A percentile compares a stretch with the other conserved stretches of the same genome.
Evolutionary conservation across 2,797 vertebrate genomes (phyloP).

Genomic region (Megaceryle alcyon): DNA sequence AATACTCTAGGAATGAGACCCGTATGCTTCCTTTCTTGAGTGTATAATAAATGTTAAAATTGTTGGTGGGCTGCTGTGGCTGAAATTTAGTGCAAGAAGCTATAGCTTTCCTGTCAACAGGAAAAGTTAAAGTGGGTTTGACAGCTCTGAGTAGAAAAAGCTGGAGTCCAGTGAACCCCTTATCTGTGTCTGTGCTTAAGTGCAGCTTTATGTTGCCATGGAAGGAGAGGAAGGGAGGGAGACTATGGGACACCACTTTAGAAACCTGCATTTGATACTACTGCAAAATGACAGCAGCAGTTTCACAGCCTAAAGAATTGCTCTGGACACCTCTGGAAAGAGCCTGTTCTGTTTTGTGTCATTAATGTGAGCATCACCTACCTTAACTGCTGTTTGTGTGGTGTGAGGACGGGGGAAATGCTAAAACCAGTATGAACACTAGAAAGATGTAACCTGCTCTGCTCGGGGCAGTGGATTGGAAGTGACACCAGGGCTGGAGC

Average conservation of each 20-base stretch:
- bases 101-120: neutral
- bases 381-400: neutral
- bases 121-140: neutral
- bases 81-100: neutral
- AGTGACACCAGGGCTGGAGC: neutral
- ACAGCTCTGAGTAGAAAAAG: neutral
- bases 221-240: neutral
- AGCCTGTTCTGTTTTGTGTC: neutral
- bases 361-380: accelerated
- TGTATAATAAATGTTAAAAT: neutral
- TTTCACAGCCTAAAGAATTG: neutral
- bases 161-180: neutral
- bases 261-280: neutral
- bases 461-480: neutral
- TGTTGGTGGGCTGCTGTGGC: neutral
- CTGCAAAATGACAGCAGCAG: neutral
- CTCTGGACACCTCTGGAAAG: neutral
- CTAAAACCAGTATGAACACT: accelerated
- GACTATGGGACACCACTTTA: neutral
- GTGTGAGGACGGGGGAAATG: no score
- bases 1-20: neutral
- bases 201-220: neutral
- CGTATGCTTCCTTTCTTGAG: neutral
- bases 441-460: neutral
- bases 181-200: neutral